Conservation (phyloP, 2,113 vertebrate species). For the Forbesichthys agassizii region DNA sequence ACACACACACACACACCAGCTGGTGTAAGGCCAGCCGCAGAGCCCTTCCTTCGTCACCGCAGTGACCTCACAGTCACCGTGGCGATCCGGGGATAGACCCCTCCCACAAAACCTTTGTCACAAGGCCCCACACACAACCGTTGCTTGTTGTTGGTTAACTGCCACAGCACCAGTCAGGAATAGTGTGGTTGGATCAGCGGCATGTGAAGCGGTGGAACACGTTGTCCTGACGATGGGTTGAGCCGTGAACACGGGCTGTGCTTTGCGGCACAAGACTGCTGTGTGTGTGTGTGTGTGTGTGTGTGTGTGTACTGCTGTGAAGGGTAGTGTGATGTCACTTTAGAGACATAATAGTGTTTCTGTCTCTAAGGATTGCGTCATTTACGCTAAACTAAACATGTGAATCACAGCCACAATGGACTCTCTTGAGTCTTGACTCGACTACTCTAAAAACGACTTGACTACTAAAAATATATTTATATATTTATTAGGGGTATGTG, state of each 20-base stretch:
- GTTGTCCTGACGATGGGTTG: slow-evolving; percentile 67
- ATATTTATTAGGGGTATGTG: no score
- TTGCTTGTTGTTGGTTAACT: slow-evolving; percentile 29
- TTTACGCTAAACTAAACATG: slow-evolving; percentile 19
- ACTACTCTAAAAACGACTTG: not conserved
- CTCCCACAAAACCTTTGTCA: not conserved
- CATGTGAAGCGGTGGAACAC: slow-evolving; percentile 54
- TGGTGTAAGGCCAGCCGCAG: not conserved
- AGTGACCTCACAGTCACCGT: slow-evolving; percentile 19
- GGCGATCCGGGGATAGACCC: not conserved
- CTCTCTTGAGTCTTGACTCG: not conserved
- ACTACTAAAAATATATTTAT: not conserved
- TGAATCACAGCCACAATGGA: slow-evolving; percentile 15
- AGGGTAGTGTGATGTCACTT: slow-evolving; percentile 64
- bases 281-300: slow-evolving; percentile 19
- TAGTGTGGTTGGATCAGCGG: slow-evolving; percentile 47
- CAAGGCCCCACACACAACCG: slow-evolving; percentile 21
- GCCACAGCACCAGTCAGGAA: slow-evolving; percentile 40
- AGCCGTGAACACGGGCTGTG: slow-evolving; percentile 46
- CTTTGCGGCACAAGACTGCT: slow-evolving; percentile 41
- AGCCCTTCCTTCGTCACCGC: slow-evolving; percentile 12
- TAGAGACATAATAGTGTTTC: slow-evolving; percentile 59
- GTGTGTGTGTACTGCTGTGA: slow-evolving; percentile 20
- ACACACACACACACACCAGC: slow-evolving; percentile 7
- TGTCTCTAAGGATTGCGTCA: slow-evolving; percentile 64